phyloP scores from a whole-genome alignment of 2,113 vertebrate species.

The Cepphus grylle region DNA sequence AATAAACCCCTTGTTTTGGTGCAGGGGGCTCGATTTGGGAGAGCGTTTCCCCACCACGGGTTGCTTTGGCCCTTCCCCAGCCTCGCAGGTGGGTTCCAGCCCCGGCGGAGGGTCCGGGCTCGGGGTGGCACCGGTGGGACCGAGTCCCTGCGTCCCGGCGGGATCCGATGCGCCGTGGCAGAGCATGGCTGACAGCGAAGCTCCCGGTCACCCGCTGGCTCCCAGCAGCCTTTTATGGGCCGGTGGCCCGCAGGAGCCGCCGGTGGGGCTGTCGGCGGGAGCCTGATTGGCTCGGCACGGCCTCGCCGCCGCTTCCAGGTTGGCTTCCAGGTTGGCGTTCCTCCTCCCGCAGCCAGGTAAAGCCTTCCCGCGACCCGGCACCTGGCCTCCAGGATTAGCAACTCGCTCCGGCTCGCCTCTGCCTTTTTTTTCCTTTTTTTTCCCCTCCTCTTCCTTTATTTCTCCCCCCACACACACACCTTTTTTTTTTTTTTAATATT shows the following conservation, averaged over 20 bases:
- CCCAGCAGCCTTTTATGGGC: neutral
- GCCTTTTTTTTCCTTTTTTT: neutral
- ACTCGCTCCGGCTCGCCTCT: neutral
- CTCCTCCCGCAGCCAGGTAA: constrained; percentile 82
- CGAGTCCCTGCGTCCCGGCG: neutral
- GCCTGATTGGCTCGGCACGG: constrained; percentile 57
- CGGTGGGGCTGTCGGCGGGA: neutral
- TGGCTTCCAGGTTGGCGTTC: constrained; percentile 29
- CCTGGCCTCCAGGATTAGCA: constrained; percentile 42
- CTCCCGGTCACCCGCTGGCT: neutral
- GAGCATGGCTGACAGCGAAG: neutral
- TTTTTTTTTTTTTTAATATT: neutral
- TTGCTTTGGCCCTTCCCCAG: neutral
- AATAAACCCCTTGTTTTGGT: neutral
- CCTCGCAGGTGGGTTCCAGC: neutral
- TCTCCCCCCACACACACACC: too few relatives aligned
- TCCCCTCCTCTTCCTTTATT: neutral
- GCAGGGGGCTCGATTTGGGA: accelerated
- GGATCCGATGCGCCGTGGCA: accelerated
- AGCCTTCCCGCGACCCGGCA: constrained; percentile 66
- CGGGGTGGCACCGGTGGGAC: neutral
- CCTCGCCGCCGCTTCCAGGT: constrained; percentile 9
- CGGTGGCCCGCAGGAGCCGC: neutral
- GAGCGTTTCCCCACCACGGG: neutral
- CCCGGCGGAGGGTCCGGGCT: accelerated